Base-by-base conservation (phyloP, 2,113 vertebrate genomes). In the Rhagologus leucostigma region DNA sequence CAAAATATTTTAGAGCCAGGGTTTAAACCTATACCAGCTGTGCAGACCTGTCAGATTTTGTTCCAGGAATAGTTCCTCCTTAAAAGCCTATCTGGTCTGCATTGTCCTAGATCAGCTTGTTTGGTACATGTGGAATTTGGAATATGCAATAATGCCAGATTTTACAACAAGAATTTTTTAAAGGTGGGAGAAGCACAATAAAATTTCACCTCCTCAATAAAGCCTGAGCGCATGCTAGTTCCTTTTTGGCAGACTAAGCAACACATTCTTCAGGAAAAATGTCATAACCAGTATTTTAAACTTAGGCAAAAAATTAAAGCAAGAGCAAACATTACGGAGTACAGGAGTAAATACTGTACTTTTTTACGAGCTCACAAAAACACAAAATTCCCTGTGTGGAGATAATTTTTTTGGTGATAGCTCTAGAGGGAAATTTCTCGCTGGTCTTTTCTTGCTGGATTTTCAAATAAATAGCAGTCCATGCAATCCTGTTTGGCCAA, bases 221-320 rank as follows among this genome's bases (percentile, higher is more conserved):
- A 84, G 13, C 29, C 12, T 68, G 35, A 90, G 50, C 46, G 83
- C 39, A 46, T 59, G 30, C 22, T 91, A n/a, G 29, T 41, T 84
- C 52, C 49, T 30, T 77, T 89, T 91, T 85, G 56, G 59, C 56
- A 91, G 53, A 83, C 37, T 56, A 41, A 70, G 53, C 35, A 93
- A 65, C 16, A 21, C 9, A 35, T 85, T 35, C 23, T 77, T 42
- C 60, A 77, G 39, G 27, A 70, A 86, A 80, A 90, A 74, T 65
- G 33, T 94, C 65, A 91, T 91, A 95, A 27, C 6, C 30, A 63
- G 46, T 85, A 83, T 87, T 94, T 90, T 80, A 80, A 94, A 22
- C 47, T 90, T 77, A 42, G 39, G 42, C 55, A 90, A 90, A 93
- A 91, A 94, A 78, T 35, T 55, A 90, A 89, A 94, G 26, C 41